Base-by-base conservation (phyloP, 2,113 vertebrate genomes). In the Puntigrus tetrazona region DNA sequence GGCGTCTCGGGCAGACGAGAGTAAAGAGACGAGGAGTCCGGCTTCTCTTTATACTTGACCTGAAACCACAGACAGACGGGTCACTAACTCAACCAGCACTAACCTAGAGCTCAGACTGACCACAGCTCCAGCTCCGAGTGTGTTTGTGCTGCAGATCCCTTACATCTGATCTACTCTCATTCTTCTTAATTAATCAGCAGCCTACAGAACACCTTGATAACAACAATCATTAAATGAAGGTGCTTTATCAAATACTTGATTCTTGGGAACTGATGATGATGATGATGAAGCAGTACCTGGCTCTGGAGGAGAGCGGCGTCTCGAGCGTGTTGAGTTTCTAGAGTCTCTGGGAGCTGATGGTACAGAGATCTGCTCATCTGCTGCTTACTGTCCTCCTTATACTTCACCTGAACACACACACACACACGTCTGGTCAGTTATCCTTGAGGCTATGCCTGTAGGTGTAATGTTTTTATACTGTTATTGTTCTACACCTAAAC, bases 301-400 rank as follows among this genome's bases (percentile, higher is more conserved):
- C 93, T 94, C 88, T 80, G 52, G 1, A 94, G 87, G 78, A 91
- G 85, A 0, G 88, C 85, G 0, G 75, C 91, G 84, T 96, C 95
- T 90, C 92, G 95, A 2, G 97, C 96, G 41, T 96, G 96, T 20
- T 93, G 95, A 5, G 94, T 98, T 81, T 98, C 96, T 25, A 96
- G 89, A 2, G 97, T 98, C 79, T 96, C 95, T 11, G 97, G 96
- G 89, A 98, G 96, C 70, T 92, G 92, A 29, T 95, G 94, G 89
- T 96, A 98, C n/a, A 98, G 87, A 84, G 93, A 92, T 16, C 92
- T 94, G 82, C 89, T 91, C 69, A 91, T 92, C 67, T 91, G 91
- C 43, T 94, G 94, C 90, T 94, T 96, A 22, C 92, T 92, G 34
- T 84, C 92, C 57, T 94, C 95, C 86, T 95, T 97, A 88, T 98